phyloP scores from a whole-genome alignment of 2,797 vertebrate species.

The Tolypeutes matacus region DNA sequence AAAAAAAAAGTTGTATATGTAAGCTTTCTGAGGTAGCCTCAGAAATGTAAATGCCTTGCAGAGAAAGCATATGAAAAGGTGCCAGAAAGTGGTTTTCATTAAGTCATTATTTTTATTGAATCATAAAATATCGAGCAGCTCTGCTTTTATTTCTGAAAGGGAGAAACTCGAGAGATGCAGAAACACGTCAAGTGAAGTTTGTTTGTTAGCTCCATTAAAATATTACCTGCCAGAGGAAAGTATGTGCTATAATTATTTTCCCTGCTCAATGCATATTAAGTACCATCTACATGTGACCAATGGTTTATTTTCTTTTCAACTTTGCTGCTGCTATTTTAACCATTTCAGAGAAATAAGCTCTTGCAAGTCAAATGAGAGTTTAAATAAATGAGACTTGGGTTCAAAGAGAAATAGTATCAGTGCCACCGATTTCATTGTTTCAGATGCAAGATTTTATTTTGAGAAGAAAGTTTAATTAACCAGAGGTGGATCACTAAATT shows the following conservation, averaged over 20 bases:
- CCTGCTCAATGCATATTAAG: fast-evolving
- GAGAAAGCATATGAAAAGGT: background rate
- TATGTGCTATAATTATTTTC: background rate
- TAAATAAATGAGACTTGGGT: background rate
- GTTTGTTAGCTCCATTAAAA: background rate
- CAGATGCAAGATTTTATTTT: constrained; percentile 75
- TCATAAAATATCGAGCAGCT: background rate
- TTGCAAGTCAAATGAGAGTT: constrained; percentile 9
- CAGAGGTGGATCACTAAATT: constrained; percentile 68
- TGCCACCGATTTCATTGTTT: constrained; percentile 52
- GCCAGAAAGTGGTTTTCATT: background rate
- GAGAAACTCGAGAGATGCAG: background rate
- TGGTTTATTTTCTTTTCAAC: background rate
- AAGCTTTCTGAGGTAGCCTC: background rate
- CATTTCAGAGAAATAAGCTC: background rate
- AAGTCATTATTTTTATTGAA: background rate
- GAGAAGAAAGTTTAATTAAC: constrained; percentile 78
- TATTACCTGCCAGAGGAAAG: background rate
- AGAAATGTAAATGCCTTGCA: background rate
- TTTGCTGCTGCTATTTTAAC: background rate
- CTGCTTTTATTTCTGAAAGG: background rate
- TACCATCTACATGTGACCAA: background rate
- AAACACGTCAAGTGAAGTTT: background rate
- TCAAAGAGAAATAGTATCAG: constrained; percentile 49
- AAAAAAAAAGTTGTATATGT: fast-evolving